Conservation (phyloP, 2,113 vertebrate species). For the Aphelocoma coerulescens region DNA sequence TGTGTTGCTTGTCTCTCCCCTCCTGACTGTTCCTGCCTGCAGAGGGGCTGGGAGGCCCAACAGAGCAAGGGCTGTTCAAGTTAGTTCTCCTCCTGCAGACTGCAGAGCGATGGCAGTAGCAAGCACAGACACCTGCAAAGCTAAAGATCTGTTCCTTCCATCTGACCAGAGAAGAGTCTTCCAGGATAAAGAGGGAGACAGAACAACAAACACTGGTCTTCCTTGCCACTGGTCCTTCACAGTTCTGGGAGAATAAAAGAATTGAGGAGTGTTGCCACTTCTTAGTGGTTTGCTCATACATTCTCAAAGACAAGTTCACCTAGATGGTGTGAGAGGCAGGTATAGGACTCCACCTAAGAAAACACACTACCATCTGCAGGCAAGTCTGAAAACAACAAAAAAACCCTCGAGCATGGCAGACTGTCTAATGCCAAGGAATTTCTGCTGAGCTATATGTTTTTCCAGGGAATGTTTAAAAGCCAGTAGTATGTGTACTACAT, state of each 20-base stretch:
- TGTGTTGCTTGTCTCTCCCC: neutral
- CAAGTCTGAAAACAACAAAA: neutral
- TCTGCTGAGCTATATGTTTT: neutral
- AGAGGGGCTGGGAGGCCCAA: neutral
- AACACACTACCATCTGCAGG: neutral
- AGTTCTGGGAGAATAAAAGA: conserved; percentile 17
- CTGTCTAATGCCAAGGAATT: neutral
- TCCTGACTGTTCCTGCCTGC: neutral
- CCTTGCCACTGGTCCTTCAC: neutral
- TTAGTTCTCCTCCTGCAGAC: neutral
- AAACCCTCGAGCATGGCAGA: neutral
- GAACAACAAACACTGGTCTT: neutral
- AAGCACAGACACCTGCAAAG: neutral
- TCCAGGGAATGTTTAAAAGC: neutral
- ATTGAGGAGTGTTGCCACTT: neutral
- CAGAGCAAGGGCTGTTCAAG: neutral
- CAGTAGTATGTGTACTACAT: neutral
- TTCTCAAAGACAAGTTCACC: neutral
- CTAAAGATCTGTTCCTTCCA: neutral
- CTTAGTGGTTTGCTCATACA: neutral
- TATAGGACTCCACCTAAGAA: neutral
- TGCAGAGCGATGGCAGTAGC: neutral
- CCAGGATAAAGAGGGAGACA: neutral
- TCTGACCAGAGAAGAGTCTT: neutral
- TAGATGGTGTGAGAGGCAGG: neutral